Evolutionary conservation across 2,888 invertebrate species (phyloP), one percentile per base, ranked within the genome.

Genomic region (Drosophila multiciliata): DNA sequence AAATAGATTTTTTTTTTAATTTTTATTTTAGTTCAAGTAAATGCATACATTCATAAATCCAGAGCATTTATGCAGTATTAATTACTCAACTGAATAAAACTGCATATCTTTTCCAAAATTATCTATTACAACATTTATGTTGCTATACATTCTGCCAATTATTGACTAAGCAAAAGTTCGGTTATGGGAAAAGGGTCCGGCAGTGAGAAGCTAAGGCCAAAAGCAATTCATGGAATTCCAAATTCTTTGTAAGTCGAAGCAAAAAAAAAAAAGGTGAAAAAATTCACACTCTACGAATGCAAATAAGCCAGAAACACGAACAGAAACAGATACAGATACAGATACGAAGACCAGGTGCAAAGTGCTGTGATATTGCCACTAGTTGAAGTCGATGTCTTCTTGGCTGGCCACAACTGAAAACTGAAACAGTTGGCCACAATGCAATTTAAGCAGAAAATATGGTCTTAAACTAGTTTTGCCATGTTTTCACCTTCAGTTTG

Each of bases 391-490:
- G 9, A 1, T 33, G 35, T 15, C 23, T 42, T 52, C 36, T n/a
- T 54, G 12, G 36, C 48, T 42, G 42, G 45, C 26, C 33, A 5
- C 48, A 52, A 63, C 69, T 73, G 75, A 72, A 80, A 89, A 70
- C 81, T 65, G 79, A 85, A 87, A 83, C 87, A 73, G 80, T 88
- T 76, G 88, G 83, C 83, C 83, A 88, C 82, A 79, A 71, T 86
- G 87, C 90, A 83, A 82, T 79, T 79, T 80, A 71, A 82, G 87
- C 90, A 78, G 83, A 87, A 87, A 87, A 87, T 87, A 87, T 90
- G 88, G 90, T 82, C 83, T 87, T 85, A 89, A 88, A 87, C 87
- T 89, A 87, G 86, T 89, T 87, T 89, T 80, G 75, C 74, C 70
- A 65, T 70, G 70, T 73, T 83, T 83, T 73, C 64, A 64, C 68